Evolutionary conservation across 1,140 invertebrate genomes (phyloP), one percentile per base, ranked within the genome.

Genomic region (Conopomorpha cramerella): DNA sequence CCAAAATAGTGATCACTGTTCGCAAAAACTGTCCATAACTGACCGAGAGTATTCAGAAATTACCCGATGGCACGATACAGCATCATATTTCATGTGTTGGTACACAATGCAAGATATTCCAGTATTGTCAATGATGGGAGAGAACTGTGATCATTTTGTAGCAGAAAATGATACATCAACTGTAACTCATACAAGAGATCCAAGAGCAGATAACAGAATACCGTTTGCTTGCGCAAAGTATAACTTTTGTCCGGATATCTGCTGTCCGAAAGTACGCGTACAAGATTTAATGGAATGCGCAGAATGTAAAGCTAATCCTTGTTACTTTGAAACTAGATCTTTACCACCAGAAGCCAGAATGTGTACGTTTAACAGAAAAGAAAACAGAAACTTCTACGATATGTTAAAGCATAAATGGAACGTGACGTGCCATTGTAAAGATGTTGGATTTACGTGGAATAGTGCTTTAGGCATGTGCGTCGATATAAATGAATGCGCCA

Each of bases 21-120:
- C 81, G 82, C 45, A 58, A 74, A 35, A 57, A 53, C 18, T 51
- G 53, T 12, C 66, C 66, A 12, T 39, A 62, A 33, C 84, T 83
- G 0, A 86, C 86, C 60, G 64, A 80, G 43, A 81, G 81, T 40
- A 49, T 78, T 34, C 81, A 84, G 41, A 64, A 80, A 39, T 85
- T 82, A 43, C n/a, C n/a, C 78, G 81, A 47, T 86, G 84, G 84
- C 58, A 81, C 16, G 79, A 76, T 1, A 80, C 82, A 2, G 83
- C 82, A 1, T 80, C 80, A 45, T 87, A 86, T 58, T 87, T 80
- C 54, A 84, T 87, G 82, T 87, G 84, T 45, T 83, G 81, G 80
- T 70, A 78, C 49, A 83, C 84, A 26, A 82, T 87, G 80, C 60
- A 77, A 12, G 74, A 77, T 34, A 60, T 57, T 13, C 62, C 74